phyloP scores from a whole-genome alignment of 2,888 invertebrate genomes.

The Ecliptopera silaceata region DNA sequence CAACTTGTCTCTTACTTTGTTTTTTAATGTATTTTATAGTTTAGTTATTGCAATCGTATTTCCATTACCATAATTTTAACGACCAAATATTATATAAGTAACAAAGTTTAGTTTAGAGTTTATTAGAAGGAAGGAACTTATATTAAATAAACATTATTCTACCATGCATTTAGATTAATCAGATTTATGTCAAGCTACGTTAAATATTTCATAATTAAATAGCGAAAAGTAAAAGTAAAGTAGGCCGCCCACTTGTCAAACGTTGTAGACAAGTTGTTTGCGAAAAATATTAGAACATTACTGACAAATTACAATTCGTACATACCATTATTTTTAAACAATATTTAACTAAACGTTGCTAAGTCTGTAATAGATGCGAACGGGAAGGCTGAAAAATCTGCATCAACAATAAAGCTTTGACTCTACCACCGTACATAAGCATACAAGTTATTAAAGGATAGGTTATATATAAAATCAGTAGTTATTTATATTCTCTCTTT shows the following conservation, averaged over 20 bases:
- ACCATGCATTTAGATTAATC: conserved; percentile 3
- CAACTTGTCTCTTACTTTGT: conserved; percentile 14
- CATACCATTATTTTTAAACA: no score
- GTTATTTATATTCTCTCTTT: neutral
- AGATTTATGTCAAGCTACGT: conserved; percentile 1
- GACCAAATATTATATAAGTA: no score
- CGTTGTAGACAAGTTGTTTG: neutral
- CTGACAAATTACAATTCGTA: no score
- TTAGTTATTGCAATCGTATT: neutral
- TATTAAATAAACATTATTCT: no score
- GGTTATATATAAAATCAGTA: neutral
- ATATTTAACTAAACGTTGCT: no score
- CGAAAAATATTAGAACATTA: neutral
- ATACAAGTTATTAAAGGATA: no score
- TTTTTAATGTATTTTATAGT: neutral
- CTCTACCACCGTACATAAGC: no score
- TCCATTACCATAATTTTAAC: neutral
- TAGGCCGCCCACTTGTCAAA: conserved; percentile 16
- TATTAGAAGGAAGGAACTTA: no score
- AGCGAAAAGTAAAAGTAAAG: conserved; percentile 41
- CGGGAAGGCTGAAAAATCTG: no score
- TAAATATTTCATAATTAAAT: conserved; percentile 27
- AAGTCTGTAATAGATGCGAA: no score
- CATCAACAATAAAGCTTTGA: no score
- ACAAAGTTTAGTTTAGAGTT: no score